Conservation (phyloP, 2,888 invertebrate species). For the Pachymerium ferrugineum region DNA sequence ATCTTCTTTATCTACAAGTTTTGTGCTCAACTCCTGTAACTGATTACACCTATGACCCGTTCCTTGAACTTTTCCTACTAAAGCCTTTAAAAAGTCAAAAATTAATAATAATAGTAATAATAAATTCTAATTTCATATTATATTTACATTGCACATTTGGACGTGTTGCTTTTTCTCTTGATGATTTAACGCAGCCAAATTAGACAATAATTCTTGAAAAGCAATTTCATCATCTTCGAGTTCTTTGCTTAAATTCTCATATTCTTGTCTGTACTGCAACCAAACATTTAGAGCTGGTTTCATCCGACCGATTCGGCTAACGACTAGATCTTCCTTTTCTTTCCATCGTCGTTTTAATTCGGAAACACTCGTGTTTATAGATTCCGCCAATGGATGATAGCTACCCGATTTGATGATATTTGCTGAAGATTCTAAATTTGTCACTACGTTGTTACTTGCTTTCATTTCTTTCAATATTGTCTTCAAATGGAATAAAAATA, state of each 20-base stretch:
- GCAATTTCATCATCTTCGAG: slow-evolving; percentile 11
- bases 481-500: too few species aligned
- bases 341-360: slow-evolving; percentile 20
- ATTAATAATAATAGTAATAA: neutral
- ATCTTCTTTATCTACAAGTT: neutral
- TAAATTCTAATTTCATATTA: neutral
- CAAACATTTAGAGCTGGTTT: slow-evolving; percentile 16
- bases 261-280: slow-evolving; percentile 28
- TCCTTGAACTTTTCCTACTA: slow-evolving; percentile 23
- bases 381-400: neutral
- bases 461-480: neutral
- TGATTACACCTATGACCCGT: neutral
- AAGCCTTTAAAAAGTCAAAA: neutral
- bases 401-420: neutral
- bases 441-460: neutral
- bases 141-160: slow-evolving; percentile 32
- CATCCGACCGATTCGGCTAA: neutral
- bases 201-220: slow-evolving; percentile 29
- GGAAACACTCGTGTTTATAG: neutral
- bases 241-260: neutral
- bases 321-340: neutral
- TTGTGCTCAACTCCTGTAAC: neutral
- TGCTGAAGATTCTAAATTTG: neutral
- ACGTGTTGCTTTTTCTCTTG: slow-evolving; percentile 11
- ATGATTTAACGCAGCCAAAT: neutral